Evolutionary conservation across 2,113 vertebrate species (phyloP).

Genomic region (Pluvianellus socialis): DNA sequence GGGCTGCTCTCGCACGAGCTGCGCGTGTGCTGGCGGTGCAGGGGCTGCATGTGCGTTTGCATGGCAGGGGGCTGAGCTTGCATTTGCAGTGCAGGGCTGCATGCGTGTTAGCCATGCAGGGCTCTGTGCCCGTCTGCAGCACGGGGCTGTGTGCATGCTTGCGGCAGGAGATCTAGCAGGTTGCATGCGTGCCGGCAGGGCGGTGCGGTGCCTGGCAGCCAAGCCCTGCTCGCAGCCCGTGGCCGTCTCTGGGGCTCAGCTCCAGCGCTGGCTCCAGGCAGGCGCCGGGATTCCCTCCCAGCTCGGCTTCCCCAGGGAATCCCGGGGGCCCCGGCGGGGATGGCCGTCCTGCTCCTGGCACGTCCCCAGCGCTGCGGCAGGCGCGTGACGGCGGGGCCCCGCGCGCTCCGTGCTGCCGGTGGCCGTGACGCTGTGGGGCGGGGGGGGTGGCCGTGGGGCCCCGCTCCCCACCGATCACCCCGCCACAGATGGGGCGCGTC

Average conservation of each 20-base stretch:
- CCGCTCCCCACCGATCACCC: not conserved
- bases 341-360: not conserved
- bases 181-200: not conserved
- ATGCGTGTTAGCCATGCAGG: too few relatives aligned
- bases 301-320: conserved; percentile 44
- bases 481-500: not conserved
- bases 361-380: not conserved
- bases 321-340: conserved; percentile 1
- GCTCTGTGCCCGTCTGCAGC: too few relatives aligned
- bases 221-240: fast-evolving
- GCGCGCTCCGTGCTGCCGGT: not conserved
- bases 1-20: not conserved
- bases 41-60: not conserved
- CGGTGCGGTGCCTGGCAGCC: fast-evolving
- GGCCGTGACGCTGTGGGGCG: fast-evolving
- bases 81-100: not conserved
- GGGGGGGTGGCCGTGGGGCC: not conserved
- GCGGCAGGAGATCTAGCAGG: not conserved
- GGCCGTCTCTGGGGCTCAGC: not conserved
- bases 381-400: fast-evolving
- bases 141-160: not conserved
- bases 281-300: conserved; percentile 32
- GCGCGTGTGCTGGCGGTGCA: too few relatives aligned
- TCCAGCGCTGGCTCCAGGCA: conserved; percentile 40
- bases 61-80: too few relatives aligned